Base-by-base conservation (phyloP, 2,113 vertebrate species). In the Rattus rattus region DNA sequence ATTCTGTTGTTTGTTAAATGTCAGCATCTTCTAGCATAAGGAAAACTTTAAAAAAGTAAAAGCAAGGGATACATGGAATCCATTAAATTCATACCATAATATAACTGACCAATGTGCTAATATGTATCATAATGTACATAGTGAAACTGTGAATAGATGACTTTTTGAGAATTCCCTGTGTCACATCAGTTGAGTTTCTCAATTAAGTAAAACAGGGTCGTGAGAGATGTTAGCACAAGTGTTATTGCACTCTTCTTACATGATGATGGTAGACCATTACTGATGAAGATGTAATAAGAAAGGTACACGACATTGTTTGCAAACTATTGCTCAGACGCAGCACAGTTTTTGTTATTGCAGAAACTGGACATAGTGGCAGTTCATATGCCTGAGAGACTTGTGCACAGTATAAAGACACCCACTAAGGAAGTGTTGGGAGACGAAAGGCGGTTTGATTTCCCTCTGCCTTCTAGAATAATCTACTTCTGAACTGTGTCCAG, bases 361-460 rank as follows among this genome's bases (percentile, higher is more conserved):
- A 1, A 89, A 59, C 5, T 65, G 20, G 6, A 28, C 17, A 39
- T 22, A 26, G 1, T 8, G 2, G 0, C 47, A 11, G 10, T 56
- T 75, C 19, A 39, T 2, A 20, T 3, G 19, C 61, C 6, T 54
- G 11, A 33, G 6, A 22, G 2, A 10, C 61, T 7, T 52, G 39
- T 14, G 5, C 7, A 47, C 7, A 39, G 3, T 59, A 54, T 33
- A 83, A 88, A 92, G 19, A 1, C 36, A 70, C 14, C 1, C 56
- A 8, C 1, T 26, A 75, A 54, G 28, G 4, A 24, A 4, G 12
- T 47, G 0, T 7, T 63, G 1, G 0, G 2, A 73, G 14, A 26
- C 75, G 26, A 92, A 39, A 80, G 2, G 7, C 5, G 6, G 1
- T 30, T 30, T 87, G 22, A 30, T 22, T n/a, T 79, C 11, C 30